Conservation (phyloP, 2,113 vertebrate species). For the Rhineura floridana region DNA sequence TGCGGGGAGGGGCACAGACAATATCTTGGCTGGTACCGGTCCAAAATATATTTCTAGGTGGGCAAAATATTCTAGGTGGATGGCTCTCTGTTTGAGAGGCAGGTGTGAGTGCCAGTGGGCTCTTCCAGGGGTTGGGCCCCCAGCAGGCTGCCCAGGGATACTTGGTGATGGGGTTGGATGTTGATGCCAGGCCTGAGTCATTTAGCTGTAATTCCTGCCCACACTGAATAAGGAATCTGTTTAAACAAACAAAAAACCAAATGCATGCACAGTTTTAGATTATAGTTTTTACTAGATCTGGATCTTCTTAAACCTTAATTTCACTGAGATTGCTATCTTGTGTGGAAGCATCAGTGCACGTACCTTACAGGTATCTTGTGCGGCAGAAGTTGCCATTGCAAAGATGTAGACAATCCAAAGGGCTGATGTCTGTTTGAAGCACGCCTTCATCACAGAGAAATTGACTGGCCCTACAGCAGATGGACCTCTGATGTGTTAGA, state of each 20-base stretch:
- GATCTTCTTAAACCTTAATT: background rate
- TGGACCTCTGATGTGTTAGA: background rate
- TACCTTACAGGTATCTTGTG: background rate
- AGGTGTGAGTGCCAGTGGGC: too few relatives aligned
- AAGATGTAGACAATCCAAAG: background rate
- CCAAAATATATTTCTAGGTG: too few relatives aligned
- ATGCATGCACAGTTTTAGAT: background rate
- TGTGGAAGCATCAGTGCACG: background rate
- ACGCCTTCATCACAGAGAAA: background rate
- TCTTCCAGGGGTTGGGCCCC: too few relatives aligned
- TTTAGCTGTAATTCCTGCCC: background rate
- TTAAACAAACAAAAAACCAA: background rate
- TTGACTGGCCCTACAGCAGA: background rate
- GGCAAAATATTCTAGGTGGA: too few relatives aligned
- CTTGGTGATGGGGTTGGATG: too few relatives aligned
- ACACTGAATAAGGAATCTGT: background rate
- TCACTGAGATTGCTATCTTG: background rate
- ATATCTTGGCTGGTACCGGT: too few relatives aligned
- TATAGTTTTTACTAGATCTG: background rate
- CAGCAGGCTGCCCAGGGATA: too few relatives aligned
- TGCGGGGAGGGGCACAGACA: too few relatives aligned
- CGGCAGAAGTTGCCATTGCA: background rate
- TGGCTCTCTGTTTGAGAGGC: too few relatives aligned
- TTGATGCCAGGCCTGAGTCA: too few relatives aligned
- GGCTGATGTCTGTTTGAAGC: too few relatives aligned